Evolutionary conservation across 2,888 invertebrate species (phyloP).

Genomic region (Perizoma flavofasciatum): DNA sequence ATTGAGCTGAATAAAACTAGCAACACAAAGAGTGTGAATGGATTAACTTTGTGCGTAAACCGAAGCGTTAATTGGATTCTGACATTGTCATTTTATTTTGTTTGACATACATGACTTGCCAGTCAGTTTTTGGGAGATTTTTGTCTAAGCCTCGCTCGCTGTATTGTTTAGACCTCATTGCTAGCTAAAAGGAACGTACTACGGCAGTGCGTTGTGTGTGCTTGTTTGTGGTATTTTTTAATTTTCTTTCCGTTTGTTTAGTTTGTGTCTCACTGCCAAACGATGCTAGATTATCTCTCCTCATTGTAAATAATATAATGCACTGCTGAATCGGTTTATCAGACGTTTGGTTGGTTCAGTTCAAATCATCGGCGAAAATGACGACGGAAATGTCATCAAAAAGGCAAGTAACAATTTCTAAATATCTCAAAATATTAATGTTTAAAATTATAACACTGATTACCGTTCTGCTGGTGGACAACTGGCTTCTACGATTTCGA

Average conservation of each 20-base stretch:
- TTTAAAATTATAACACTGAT: neutral
- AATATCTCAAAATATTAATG: neutral
- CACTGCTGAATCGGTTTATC: slow-evolving; percentile 51
- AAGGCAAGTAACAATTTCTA: slow-evolving; percentile 60
- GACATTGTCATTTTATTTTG: slow-evolving; percentile 35
- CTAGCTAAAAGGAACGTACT: too few relatives aligned
- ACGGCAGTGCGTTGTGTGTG: slow-evolving; percentile 24
- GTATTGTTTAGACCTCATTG: too few relatives aligned
- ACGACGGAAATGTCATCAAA: slow-evolving; percentile 80
- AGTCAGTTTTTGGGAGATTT: too few relatives aligned
- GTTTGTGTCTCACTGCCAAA: slow-evolving; percentile 11
- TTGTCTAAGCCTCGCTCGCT: too few relatives aligned
- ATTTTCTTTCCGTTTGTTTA: slow-evolving; percentile 37
- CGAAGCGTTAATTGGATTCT: slow-evolving; percentile 13
- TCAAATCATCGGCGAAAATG: slow-evolving; percentile 64
- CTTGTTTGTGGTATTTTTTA: slow-evolving; percentile 41
- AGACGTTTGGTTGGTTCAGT: slow-evolving; percentile 46
- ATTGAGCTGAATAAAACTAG: neutral
- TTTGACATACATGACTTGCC: too few relatives aligned
- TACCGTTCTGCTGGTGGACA: slow-evolving; percentile 19
- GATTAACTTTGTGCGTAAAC: slow-evolving; percentile 3
- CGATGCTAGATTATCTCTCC: slow-evolving; percentile 15
- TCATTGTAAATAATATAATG: slow-evolving; percentile 46
- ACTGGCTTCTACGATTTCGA: slow-evolving; percentile 25
- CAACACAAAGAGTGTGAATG: neutral